Evolutionary conservation across 2,113 vertebrate species (phyloP), one percentile per base, ranked within the genome.

Genomic region (Cottus gobio): DNA sequence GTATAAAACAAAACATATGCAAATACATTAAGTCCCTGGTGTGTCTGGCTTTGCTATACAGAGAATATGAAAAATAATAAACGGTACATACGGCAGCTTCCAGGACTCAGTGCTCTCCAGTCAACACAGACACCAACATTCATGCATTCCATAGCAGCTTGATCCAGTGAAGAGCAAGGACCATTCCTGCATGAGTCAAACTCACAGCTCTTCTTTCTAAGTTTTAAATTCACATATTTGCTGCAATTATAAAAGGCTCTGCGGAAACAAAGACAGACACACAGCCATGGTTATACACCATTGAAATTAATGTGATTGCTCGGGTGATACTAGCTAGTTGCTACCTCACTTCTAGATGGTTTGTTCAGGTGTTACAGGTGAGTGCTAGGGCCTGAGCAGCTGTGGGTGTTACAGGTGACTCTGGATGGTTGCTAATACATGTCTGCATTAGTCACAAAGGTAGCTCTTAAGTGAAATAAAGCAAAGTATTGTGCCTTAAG

Each of bases 181-280:
- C 16, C 16, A 2, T 1, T 79, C 0, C 24, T 18, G 26, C 82
- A 84, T 0, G 76, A 60, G 48, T 95, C 95, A 63, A 87, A 92
- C 75, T 39, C 37, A 30, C 95, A 95, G 84, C 82, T 93, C 31
- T 20, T 82, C 76, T 87, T 75, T 31, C 72, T 82, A 0, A 15
- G 1, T 0, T 2, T 30, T 20, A 95, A 61, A 70, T 93, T 7
- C 16, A 93, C 60, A 0, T 2, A 8, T 5, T 26, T 0, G 3
- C 64, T 71, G 79, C 95, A 95, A 2, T 67, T 50, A 6, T 24
- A 71, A 84, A 95, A 95, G 2, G 89, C 77, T 11, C 94, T 95
- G 56, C 24, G 62, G 61, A 74, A 73, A 83, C 18, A 65, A 26
- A 69, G n/a, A 36, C 0, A 68, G 13, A 46, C 12, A 72, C 18